phyloP scores from a whole-genome alignment of 2,888 invertebrate genomes.

The Aspidapion aeneum region DNA sequence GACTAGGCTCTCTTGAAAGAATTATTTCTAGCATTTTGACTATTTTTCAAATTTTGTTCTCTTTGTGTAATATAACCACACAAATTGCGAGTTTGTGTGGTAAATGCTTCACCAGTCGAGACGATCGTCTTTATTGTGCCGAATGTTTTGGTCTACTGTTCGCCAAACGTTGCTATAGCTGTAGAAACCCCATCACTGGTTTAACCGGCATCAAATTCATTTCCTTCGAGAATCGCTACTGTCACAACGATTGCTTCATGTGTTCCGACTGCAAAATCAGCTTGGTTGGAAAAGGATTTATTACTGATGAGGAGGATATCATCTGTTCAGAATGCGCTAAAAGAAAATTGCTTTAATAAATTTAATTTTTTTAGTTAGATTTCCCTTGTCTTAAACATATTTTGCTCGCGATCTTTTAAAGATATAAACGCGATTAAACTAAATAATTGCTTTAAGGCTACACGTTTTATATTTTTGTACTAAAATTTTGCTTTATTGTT shows the following conservation, averaged over 20 bases:
- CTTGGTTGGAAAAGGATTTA: slow-evolving; percentile 97
- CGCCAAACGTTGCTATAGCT: slow-evolving; percentile 96
- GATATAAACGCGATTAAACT: slow-evolving; percentile 89
- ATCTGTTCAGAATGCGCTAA: slow-evolving; percentile 99
- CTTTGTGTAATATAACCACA: too few relatives aligned
- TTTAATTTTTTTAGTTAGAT: too few relatives aligned
- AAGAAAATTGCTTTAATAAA: slow-evolving; percentile 88
- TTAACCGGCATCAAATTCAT: slow-evolving; percentile 73
- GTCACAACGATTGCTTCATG: slow-evolving; percentile 99
- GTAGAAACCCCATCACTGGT: slow-evolving; percentile 97
- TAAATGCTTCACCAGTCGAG: slow-evolving; percentile 96
- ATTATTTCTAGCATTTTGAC: too few relatives aligned
- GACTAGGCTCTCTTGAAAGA: too few relatives aligned
- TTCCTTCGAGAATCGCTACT: slow-evolving; percentile 96
- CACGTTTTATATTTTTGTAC: too few relatives aligned
- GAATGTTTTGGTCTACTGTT: slow-evolving; percentile 98
- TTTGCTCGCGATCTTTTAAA: slow-evolving; percentile 96
- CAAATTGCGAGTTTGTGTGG: slow-evolving; percentile 95
- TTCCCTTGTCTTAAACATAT: slow-evolving; percentile 98
- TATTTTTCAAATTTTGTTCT: too few relatives aligned
- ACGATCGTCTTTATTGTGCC: slow-evolving; percentile 98
- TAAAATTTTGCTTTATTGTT: too few relatives aligned
- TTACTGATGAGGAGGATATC: slow-evolving; percentile 95
- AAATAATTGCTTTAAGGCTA: too few relatives aligned
- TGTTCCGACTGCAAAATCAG: slow-evolving; percentile 95